These are phyloP conservation scores for Ophraella communa DNA, from an alignment of 2,888 invertebrate genomes.

Conservation along the genomic window DNA sequence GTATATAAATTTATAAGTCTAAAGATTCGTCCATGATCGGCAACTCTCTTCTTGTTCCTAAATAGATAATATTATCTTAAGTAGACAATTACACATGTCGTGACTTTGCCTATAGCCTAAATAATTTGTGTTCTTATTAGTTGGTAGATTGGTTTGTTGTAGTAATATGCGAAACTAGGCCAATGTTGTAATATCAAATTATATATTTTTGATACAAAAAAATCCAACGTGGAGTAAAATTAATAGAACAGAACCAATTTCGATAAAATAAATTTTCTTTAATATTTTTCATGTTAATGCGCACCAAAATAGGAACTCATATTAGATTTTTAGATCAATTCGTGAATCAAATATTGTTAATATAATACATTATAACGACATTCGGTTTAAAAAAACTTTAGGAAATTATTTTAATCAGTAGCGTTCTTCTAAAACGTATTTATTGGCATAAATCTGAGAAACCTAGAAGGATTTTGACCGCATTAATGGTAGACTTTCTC, in stretches of 20 bases:
- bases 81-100: slow-evolving; percentile 57
- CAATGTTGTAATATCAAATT: slow-evolving; percentile 30
- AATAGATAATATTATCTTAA: slow-evolving; percentile 50
- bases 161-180: slow-evolving; percentile 25
- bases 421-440: too few relatives aligned
- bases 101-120: slow-evolving; percentile 47
- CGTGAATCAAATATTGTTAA: too few relatives aligned
- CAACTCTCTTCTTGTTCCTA: slow-evolving; percentile 31
- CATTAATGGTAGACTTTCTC: too few relatives aligned
- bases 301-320: too few relatives aligned
- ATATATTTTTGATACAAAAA: slow-evolving; percentile 10
- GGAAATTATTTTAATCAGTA: too few relatives aligned
- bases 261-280: background rate
- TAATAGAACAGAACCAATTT: slow-evolving; percentile 4
- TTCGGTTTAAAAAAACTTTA: too few relatives aligned
- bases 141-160: slow-evolving; percentile 24
- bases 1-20: too few relatives aligned
- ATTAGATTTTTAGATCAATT: too few relatives aligned
- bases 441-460: too few relatives aligned
- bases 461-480: too few relatives aligned
- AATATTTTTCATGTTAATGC: background rate
- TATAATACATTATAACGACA: too few relatives aligned
- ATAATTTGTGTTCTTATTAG: slow-evolving; percentile 35
- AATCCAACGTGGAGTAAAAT: background rate
- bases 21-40: background rate